Evolutionary conservation across 2,113 vertebrate genomes (phyloP), one percentile per base, ranked within the genome.

Genomic region (Sorex araneus): DNA sequence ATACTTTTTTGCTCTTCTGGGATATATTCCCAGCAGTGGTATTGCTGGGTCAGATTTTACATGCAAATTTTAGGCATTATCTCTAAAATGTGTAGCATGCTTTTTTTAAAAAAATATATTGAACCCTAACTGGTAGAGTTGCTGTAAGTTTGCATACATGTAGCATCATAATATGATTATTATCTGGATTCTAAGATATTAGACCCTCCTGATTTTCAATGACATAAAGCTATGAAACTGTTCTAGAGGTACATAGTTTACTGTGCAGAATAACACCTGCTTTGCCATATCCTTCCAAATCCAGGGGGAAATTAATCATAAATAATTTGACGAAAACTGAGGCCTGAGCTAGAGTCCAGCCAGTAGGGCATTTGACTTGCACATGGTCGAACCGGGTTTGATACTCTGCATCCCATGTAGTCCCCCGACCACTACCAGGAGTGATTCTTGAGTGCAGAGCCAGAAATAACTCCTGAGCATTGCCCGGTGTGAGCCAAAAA

Each of bases 271-370:
- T 86, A 81, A 84, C 23, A 87, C 47, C 36, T 89, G 11, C 67
- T 81, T 91, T 69, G 64, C 25, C 18, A 60, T 87, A 92, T 74
- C 34, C 12, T 91, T 23, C n/a, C 11, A 84, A 75, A 64, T 89
- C 84, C 30, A 76, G 84, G 57, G 66, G 21, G n/a, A 81, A 91
- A 80, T 78, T 64, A 76, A 77, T 94, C 63, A 94, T 34, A 69
- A 79, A 74, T 92, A 8, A 89, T 73, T 34, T 84, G 69, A 77
- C 87, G 28, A 92, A 89, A 94, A 50, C 47, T 50, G 47, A 9
- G 47, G 47, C 47, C 9, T 2, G 13, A 50, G 47, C 13, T 2
- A 50, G 6, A 50, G 9, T 50, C 9, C 13, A 50, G 47, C 13
- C 2, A 9, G 47, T 50, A 50, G 13, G 13, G 47, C 10, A 50